Evolutionary conservation across 2,888 invertebrate species (phyloP).

Genomic region (Chloroclystis v-ata): DNA sequence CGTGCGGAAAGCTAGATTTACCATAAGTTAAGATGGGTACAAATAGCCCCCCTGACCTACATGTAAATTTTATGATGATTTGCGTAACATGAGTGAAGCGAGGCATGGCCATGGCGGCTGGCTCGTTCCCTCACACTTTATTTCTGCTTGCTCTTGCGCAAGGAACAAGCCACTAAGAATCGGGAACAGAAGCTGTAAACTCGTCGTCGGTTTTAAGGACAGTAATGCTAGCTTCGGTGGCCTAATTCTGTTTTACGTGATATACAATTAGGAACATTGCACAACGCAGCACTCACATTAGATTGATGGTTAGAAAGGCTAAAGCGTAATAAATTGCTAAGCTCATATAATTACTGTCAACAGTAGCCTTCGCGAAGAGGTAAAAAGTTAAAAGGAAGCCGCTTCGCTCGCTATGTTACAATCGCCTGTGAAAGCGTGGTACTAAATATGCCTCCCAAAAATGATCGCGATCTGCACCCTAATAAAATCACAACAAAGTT

Average conservation of each 20-base stretch:
- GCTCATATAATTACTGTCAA: too few relatives aligned
- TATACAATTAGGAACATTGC: conserved; percentile 12
- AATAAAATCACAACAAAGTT: too few relatives aligned
- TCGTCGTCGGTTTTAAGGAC: conserved; percentile 37
- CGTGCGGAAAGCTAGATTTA: too few relatives aligned
- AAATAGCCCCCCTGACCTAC: conserved; percentile 33
- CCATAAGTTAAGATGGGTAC: background rate
- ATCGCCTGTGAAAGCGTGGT: too few relatives aligned
- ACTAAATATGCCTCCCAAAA: too few relatives aligned
- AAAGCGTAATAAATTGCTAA: too few relatives aligned
- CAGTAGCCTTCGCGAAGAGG: too few relatives aligned
- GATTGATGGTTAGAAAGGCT: background rate
- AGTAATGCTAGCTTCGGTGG: conserved; percentile 27
- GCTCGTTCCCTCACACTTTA: conserved; percentile 56
- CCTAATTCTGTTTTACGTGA: conserved; percentile 25
- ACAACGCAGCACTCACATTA: background rate
- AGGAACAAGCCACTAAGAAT: conserved; percentile 36
- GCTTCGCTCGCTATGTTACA: too few relatives aligned
- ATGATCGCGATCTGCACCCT: too few relatives aligned
- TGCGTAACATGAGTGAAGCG: conserved; percentile 45
- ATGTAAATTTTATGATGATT: conserved; percentile 45
- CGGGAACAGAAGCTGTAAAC: conserved; percentile 39
- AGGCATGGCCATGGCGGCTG: conserved; percentile 39
- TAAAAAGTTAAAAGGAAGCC: too few relatives aligned
- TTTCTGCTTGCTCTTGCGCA: conserved; percentile 63